Evolutionary conservation across 1,140 invertebrate genomes (phyloP).

Genomic region (Cotesia glomerata): DNA sequence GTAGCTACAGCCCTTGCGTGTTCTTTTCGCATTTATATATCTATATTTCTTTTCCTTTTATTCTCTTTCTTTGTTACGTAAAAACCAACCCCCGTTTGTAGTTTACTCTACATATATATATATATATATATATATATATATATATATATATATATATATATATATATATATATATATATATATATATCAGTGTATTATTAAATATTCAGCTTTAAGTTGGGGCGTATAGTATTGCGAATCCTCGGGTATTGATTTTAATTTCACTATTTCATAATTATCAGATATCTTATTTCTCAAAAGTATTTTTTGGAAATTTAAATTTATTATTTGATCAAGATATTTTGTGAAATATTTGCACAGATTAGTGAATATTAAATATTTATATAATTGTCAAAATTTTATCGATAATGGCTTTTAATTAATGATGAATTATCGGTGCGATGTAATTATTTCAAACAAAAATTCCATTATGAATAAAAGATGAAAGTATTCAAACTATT

Average conservation of each 20-base stretch:
- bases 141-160: not conserved
- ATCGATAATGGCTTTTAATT: no score
- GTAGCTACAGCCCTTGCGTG: not conserved
- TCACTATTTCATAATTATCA: not conserved
- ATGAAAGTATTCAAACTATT: no score
- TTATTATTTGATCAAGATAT: no score
- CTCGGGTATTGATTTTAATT: not conserved
- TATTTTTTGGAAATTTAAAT: no score
- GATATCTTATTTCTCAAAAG: no score
- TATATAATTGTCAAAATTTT: no score
- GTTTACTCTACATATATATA: not conserved
- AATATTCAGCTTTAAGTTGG: not conserved
- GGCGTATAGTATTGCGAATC: not conserved
- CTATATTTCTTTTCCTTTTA: not conserved
- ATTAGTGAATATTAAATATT: no score
- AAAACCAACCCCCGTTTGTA: not conserved
- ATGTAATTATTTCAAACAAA: no score
- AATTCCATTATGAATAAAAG: no score
- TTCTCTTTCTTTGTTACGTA: not conserved
- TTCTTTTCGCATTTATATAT: not conserved
- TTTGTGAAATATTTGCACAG: no score
- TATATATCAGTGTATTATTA: not conserved
- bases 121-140: not conserved
- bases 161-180: not conserved
- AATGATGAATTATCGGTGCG: no score